A percentile compares a stretch with the other conserved stretches of the same genome.
These are phyloP conservation scores for Noctua comes DNA, from an alignment of 2,888 invertebrate genomes.

Conservation along the genomic window DNA sequence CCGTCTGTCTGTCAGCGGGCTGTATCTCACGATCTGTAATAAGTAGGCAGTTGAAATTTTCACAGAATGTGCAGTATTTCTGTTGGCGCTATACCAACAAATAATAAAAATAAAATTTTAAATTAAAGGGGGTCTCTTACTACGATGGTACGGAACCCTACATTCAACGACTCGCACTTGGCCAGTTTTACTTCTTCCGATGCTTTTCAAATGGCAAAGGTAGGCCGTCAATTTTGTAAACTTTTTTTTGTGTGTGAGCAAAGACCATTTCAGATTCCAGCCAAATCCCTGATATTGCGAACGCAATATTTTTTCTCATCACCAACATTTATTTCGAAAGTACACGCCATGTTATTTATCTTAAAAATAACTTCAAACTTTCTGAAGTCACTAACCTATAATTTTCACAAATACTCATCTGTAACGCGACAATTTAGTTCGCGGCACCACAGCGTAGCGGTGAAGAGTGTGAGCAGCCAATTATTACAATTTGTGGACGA, in stretches of 20 bases:
- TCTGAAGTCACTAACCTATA: constrained; percentile 31
- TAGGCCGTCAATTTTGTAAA: background rate
- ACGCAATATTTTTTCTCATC: background rate
- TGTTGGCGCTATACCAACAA: no score
- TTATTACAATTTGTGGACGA: constrained; percentile 62
- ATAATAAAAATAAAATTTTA: no score
- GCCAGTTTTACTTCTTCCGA: background rate
- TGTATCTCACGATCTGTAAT: no score
- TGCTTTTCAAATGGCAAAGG: no score
- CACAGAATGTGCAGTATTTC: no score
- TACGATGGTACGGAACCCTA: no score
- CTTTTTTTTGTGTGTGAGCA: background rate
- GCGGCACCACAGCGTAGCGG: constrained; percentile 51
- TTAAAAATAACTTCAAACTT: constrained; percentile 16
- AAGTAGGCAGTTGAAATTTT: no score
- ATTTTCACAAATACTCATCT: constrained; percentile 46
- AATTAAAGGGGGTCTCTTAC: no score
- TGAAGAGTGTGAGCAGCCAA: constrained; percentile 58
- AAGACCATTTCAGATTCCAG: background rate
- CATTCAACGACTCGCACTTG: no score
- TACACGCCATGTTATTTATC: background rate
- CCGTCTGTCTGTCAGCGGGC: no score
- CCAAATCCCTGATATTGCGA: background rate
- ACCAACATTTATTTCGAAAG: constrained; percentile 15
- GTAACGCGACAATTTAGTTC: constrained; percentile 48